These are phyloP conservation scores for Plagodis pulveraria DNA, from an alignment of 2,888 invertebrate genomes.

Conservation along the genomic window DNA sequence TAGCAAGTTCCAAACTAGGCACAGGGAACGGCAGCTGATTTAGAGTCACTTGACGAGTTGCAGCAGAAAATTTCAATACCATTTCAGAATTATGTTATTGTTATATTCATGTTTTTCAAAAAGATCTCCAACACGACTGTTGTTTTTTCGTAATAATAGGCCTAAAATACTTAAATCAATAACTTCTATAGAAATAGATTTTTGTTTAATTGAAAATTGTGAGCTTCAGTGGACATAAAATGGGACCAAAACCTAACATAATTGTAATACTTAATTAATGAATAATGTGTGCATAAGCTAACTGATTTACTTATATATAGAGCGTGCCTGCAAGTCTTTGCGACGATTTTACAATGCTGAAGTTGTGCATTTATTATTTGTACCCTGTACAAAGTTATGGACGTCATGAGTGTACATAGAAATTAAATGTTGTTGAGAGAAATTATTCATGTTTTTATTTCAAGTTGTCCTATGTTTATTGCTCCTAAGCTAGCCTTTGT, in stretches of 20 bases:
- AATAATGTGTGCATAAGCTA: constrained; percentile 56
- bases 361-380: constrained; percentile 85
- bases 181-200: constrained; percentile 16
- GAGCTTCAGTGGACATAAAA: constrained; percentile 61
- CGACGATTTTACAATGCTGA: constrained; percentile 79
- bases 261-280: constrained; percentile 40
- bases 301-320: constrained; percentile 42
- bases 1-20: constrained; percentile 18
- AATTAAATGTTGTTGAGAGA: constrained; percentile 81
- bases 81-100: too few species aligned
- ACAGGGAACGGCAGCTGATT: constrained; percentile 63
- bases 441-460: constrained; percentile 42
- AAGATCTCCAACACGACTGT: background rate
- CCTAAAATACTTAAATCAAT: constrained; percentile 13
- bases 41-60: constrained; percentile 46
- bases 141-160: background rate
- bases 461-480: background rate
- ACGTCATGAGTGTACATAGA: constrained; percentile 79
- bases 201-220: constrained; percentile 28
- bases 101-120: background rate
- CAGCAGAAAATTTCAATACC: constrained; percentile 1
- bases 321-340: constrained; percentile 64
- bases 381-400: constrained; percentile 76
- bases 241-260: constrained; percentile 73
- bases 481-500: too few species aligned